Evolutionary conservation across 2,797 vertebrate genomes (phyloP).

Genomic region (Sebastiscus tertius): DNA sequence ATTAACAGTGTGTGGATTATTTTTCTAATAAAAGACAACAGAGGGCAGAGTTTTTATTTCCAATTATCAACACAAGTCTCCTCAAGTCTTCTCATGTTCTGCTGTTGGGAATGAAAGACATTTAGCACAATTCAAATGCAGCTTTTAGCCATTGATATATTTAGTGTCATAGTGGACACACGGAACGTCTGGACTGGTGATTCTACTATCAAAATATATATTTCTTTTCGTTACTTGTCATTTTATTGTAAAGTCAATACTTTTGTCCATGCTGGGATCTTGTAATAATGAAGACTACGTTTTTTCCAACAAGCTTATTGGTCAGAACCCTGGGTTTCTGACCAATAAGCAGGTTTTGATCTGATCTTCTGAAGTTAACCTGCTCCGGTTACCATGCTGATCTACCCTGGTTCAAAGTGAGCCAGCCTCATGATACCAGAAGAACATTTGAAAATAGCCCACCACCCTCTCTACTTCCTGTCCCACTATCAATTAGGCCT

Average conservation of each 20-base stretch:
- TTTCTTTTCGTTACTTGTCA: not conserved
- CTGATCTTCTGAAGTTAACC: not conserved
- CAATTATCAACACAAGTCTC: not conserved
- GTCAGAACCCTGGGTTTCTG: not conserved
- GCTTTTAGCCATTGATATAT: not conserved
- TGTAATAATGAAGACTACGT: not conserved
- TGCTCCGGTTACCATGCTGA: not conserved
- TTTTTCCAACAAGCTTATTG: not conserved
- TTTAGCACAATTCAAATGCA: not conserved
- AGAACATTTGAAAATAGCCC: not conserved
- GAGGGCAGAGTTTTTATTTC: not conserved
- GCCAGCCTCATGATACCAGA: not conserved
- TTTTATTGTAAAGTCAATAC: not conserved
- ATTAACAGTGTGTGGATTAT: not conserved
- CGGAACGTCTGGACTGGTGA: not conserved
- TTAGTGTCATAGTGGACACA: not conserved
- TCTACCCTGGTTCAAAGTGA: not conserved
- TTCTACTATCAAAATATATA: not conserved
- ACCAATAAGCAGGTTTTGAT: not conserved
- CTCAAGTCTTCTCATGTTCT: not conserved
- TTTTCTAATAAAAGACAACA: not conserved
- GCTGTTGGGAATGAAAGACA: not conserved
- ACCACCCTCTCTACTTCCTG: not conserved
- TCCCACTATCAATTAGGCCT: slow-evolving; percentile 21
- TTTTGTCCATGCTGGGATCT: not conserved